Conservation (phyloP, 2,888 invertebrate species). For the Pristionchus exspectatus region DNA sequence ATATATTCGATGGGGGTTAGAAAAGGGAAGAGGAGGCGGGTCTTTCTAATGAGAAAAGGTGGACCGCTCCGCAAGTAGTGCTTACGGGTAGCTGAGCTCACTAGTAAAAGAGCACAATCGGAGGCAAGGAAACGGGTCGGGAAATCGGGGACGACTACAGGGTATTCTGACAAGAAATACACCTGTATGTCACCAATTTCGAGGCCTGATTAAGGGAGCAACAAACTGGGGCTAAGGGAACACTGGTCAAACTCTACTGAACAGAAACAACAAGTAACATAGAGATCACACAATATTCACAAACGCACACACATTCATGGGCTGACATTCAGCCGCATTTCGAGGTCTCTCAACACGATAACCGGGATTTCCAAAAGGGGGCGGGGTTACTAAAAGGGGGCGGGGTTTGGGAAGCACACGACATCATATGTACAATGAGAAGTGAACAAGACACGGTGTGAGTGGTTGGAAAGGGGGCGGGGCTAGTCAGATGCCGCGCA, state of each 20-base stretch:
- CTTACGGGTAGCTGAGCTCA: not conserved
- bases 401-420: constrained; percentile 8
- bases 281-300: constrained; percentile 19
- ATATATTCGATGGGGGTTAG: not conserved
- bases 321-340: not conserved
- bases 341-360: constrained; percentile 21
- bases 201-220: not conserved
- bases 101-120: constrained; percentile 36
- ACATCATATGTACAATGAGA: constrained; percentile 45
- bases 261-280: constrained; percentile 25
- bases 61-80: not conserved
- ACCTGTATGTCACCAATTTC: not conserved
- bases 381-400: constrained; percentile 14
- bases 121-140: not conserved
- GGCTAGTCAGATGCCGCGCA: not conserved
- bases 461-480: not conserved
- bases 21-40: not conserved
- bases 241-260: constrained; percentile 8
- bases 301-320: not conserved
- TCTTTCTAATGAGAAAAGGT: constrained; percentile 53
- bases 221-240: not conserved
- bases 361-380: too few species aligned
- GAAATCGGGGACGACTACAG: too few species aligned
- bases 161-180: constrained; percentile 33
- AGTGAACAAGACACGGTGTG: constrained; percentile 46